Conservation (phyloP, 2,113 vertebrate species). For the Verasper variegatus region DNA sequence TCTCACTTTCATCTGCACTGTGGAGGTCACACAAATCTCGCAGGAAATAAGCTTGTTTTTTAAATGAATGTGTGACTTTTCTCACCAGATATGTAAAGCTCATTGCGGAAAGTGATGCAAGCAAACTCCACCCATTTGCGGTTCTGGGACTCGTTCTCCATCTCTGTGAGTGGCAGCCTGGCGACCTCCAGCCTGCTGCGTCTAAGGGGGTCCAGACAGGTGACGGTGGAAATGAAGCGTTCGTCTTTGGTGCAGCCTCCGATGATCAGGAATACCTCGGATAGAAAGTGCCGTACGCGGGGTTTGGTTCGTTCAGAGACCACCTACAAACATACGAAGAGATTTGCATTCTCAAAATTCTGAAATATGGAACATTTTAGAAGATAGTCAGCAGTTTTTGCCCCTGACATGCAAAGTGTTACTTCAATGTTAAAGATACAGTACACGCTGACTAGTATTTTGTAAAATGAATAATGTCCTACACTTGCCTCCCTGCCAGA, state of each 20-base stretch:
- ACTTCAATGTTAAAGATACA: neutral
- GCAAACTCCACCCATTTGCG: slow-evolving; percentile 99
- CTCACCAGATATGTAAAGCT: slow-evolving; percentile 97
- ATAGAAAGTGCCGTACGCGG: slow-evolving; percentile 91
- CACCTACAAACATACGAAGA: slow-evolving; percentile 79
- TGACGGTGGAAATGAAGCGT: slow-evolving; percentile 94
- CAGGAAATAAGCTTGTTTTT: neutral
- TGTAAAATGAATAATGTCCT: no score
- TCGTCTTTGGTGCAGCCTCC: slow-evolving; percentile 97
- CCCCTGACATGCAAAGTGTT: neutral
- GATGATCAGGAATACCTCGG: slow-evolving; percentile 97
- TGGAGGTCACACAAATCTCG: neutral
- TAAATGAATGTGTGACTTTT: neutral
- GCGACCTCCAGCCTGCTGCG: slow-evolving; percentile 97
- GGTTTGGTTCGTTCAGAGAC: slow-evolving; percentile 97
- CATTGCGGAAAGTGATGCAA: slow-evolving; percentile 94
- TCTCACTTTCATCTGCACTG: neutral
- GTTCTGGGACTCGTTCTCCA: slow-evolving; percentile 88
- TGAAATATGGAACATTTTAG: neutral
- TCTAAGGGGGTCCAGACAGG: slow-evolving; percentile 94
- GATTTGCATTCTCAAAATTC: neutral
- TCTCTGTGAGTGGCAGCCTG: slow-evolving; percentile 90
- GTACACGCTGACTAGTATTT: neutral
- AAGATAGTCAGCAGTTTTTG: neutral
- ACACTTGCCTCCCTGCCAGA: slow-evolving; percentile 90